Percentiles rank a stretch among this genome's conserved stretches.
phyloP scores from a whole-genome alignment of 1,140 invertebrate species.

The Brachionus rubens region DNA sequence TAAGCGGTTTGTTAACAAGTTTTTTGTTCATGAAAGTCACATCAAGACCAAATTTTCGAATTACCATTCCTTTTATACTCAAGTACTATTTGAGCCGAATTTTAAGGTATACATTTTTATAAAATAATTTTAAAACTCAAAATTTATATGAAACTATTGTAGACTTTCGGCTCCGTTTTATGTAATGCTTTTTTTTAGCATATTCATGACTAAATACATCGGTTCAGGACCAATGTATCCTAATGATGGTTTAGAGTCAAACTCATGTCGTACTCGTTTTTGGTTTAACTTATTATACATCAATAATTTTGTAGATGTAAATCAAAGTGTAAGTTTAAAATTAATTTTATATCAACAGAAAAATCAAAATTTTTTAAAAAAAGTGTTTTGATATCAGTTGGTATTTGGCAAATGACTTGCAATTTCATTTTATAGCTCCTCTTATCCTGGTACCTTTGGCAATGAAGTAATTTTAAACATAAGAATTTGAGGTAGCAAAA shows the following conservation, averaged over 20 bases:
- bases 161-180: background rate
- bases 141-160: too few relatives aligned
- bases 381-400: constrained; percentile 68
- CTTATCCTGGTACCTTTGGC: constrained; percentile 61
- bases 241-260: background rate
- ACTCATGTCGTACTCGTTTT: background rate
- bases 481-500: too few relatives aligned
- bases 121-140: too few relatives aligned
- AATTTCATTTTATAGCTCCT: constrained; percentile 70
- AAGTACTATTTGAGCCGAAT: constrained; percentile 31
- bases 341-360: background rate
- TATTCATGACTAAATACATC: constrained; percentile 17
- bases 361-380: background rate
- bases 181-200: constrained; percentile 35
- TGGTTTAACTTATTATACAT: constrained; percentile 22
- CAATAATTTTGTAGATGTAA: constrained; percentile 70
- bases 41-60: background rate
- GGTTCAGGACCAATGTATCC: constrained; percentile 26
- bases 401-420: constrained; percentile 78
- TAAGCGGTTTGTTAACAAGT: constrained; percentile 10
- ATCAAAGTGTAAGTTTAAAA: constrained; percentile 1
- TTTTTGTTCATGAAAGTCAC: constrained; percentile 7
- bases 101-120: too few relatives aligned
- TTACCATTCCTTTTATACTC: background rate
- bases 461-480: background rate